Conservation (phyloP, 2,888 invertebrate genomes). For the Morpho deidamia region DNA sequence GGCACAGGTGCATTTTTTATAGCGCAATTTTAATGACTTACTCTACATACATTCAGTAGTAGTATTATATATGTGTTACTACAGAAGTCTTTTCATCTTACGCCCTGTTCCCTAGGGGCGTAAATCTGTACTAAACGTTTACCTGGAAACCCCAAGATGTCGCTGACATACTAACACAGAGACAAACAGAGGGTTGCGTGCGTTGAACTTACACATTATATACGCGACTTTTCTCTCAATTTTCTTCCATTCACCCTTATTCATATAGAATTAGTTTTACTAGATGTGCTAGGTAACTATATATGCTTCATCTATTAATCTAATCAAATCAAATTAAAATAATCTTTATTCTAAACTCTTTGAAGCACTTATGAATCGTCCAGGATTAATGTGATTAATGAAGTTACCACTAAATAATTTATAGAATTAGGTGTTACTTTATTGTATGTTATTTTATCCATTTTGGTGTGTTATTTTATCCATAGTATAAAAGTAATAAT, state of each 20-base stretch:
- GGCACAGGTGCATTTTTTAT: too few species aligned
- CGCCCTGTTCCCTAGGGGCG: conserved; percentile 5
- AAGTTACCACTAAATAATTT: too few species aligned
- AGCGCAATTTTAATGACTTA: too few species aligned
- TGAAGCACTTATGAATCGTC: too few species aligned
- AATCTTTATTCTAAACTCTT: too few species aligned
- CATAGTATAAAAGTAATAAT: too few species aligned
- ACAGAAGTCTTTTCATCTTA: conserved; percentile 6
- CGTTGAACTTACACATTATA: conserved; percentile 29
- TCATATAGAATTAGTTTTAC: conserved; percentile 10
- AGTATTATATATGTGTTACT: neutral
- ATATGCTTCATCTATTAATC: neutral
- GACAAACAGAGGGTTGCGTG: conserved; percentile 28
- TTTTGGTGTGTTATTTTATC: too few species aligned
- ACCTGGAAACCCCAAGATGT: conserved; percentile 23
- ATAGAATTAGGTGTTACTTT: too few species aligned
- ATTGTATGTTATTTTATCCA: too few species aligned
- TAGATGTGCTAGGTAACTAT: neutral
- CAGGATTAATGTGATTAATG: too few species aligned
- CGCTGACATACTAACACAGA: conserved; percentile 33
- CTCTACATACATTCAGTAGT: neutral
- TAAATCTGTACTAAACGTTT: conserved; percentile 2
- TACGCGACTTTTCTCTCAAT: conserved; percentile 23
- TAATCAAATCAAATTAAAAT: too few species aligned
- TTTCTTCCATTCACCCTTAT: conserved; percentile 21